phyloP scores from a whole-genome alignment of 2,888 invertebrate species.

The Sialis fuliginosa region DNA sequence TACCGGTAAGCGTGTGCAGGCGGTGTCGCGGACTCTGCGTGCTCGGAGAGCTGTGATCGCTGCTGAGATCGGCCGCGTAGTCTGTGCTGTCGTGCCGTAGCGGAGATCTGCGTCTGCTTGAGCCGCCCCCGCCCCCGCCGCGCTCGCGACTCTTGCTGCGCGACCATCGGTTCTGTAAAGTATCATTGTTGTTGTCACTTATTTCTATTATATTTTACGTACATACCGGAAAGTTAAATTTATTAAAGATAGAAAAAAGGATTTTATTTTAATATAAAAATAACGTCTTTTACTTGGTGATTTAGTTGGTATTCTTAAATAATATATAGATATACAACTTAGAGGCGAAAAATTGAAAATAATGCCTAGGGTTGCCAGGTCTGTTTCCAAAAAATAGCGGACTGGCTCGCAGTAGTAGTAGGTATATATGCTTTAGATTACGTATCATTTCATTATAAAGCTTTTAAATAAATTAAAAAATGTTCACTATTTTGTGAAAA shows the following conservation, averaged over 20 bases:
- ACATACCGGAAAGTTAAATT: conserved; percentile 6
- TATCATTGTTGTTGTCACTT: no score
- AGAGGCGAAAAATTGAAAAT: no score
- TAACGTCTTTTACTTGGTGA: no score
- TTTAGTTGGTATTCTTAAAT: no score
- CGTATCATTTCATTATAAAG: no score
- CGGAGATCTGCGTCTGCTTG: conserved; percentile 34
- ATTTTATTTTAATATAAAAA: not conserved
- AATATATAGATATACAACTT: no score
- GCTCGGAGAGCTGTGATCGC: conserved; percentile 50
- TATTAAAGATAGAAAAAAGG: not conserved
- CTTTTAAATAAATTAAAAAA: no score
- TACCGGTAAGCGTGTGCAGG: conserved; percentile 35
- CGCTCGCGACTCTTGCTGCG: conserved; percentile 54
- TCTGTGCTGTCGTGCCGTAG: conserved; percentile 48
- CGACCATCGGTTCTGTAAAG: conserved; percentile 53
- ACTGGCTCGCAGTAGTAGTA: no score
- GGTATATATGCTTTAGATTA: no score
- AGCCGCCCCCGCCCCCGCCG: conserved; percentile 13
- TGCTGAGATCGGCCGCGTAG: conserved; percentile 67
- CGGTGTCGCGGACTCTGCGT: conserved; percentile 65
- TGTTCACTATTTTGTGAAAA: no score
- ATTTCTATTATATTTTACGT: not conserved
- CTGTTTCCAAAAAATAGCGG: no score
- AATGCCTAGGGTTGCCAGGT: no score